phyloP scores from a whole-genome alignment of 2,113 vertebrate genomes.

The Ovibos moschatus region DNA sequence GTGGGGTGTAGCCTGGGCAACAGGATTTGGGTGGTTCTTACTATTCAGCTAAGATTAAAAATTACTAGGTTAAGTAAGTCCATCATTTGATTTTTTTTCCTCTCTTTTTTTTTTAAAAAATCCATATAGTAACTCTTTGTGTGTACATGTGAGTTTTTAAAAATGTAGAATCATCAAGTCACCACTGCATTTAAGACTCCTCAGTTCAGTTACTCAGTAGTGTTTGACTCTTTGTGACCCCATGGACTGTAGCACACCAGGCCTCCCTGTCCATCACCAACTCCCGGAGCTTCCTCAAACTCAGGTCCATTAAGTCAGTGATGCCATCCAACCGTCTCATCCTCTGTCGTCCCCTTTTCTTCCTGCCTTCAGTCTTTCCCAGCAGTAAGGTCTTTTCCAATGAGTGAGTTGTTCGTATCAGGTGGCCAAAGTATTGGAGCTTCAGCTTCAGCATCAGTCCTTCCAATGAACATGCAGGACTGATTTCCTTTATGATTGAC shows the following conservation, averaged over 20 bases:
- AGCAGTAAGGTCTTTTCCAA: not conserved
- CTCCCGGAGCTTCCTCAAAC: not conserved
- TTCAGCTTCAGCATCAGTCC: not conserved
- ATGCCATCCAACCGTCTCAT: not conserved
- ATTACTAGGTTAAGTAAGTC: not conserved
- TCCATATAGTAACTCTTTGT: not conserved
- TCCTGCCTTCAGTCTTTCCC: not conserved
- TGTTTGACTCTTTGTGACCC: not conserved
- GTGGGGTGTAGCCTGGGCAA: not conserved
- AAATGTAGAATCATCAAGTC: not conserved
- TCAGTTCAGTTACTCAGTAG: not conserved
- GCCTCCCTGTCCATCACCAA: not conserved
- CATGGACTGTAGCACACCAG: not conserved
- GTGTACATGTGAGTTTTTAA: not conserved
- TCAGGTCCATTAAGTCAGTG: not conserved
- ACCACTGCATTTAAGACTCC: not conserved
- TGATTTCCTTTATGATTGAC: not conserved
- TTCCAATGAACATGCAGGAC: not conserved
- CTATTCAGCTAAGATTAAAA: not conserved
- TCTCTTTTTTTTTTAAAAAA: not conserved
- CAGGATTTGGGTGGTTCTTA: not conserved
- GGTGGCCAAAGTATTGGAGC: not conserved
- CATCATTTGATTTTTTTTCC: not conserved
- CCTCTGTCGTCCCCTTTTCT: not conserved
- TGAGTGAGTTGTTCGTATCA: not conserved